Evolutionary conservation across 2,113 vertebrate genomes (phyloP), one percentile per base, ranked within the genome.

Genomic region (Formicarius rufipectus): DNA sequence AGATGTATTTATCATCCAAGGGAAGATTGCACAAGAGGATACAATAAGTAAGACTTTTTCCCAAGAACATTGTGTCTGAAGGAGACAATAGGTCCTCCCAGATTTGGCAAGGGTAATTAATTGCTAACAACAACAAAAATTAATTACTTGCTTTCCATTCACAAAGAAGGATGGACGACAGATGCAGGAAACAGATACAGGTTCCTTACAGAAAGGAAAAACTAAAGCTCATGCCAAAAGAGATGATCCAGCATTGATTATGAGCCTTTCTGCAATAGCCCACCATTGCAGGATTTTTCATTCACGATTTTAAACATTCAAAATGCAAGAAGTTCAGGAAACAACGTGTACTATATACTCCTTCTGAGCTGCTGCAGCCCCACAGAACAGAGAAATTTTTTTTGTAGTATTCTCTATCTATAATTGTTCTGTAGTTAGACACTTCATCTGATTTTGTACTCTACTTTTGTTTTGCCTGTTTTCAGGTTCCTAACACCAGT

Each of bases 141-240:
- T 78, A 55, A 93, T 73, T 80, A 59, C 84, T 83, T 72, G 79
- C 80, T 95, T 94, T 86, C 90, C 89, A 96, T 97, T 95, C 95
- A 97, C 62, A 86, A 84, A 89, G 87, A 90, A 93, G 66, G 96
- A 92, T 37, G 53, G 90, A 62, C 9, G 1, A 95, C 94, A 95
- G 95, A 97, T 97, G 93, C 92, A 96, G 96, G 92, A 96, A 97
- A 90, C 76, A 95, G 97, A 96, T 95, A 95, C 31, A 90, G 73
- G 78, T 76, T 94, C 86, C 56, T 68, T 52, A 50, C 22, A 73
- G 76, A 95, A 97, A 83, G 42, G n/a, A 91, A 89, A 76, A 94
- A 56, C 55, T 72, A 37, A 80, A 75, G 49, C n/a, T 86, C 27
- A 40, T 66, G 90, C 80, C 80, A 86, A 89, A 95, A 82, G 47